phyloP scores from a whole-genome alignment of 2,113 vertebrate genomes.

The Melanocharis versteri region DNA sequence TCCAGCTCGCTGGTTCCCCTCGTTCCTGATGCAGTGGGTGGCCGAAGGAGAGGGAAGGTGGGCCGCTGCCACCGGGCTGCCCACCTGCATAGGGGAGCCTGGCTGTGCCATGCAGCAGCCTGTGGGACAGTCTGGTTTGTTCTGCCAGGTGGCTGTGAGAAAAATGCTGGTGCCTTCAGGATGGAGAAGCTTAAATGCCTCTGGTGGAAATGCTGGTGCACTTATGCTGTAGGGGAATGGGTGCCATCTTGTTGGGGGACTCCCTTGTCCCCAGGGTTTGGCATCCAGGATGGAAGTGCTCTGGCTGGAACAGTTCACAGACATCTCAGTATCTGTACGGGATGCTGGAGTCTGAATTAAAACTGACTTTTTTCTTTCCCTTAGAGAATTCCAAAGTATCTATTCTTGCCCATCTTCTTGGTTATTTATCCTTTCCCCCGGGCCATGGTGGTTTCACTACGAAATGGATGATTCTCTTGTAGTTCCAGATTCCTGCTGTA shows the following conservation, averaged over 20 bases:
- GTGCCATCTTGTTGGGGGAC: background rate
- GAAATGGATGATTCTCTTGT: background rate
- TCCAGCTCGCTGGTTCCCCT: background rate
- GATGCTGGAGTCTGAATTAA: background rate
- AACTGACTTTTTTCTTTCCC: background rate
- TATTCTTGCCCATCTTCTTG: background rate
- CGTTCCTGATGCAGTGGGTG: background rate
- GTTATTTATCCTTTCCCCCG: background rate
- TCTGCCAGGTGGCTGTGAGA: background rate
- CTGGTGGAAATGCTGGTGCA: fast-evolving
- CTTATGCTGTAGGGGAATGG: fast-evolving
- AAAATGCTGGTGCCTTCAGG: background rate
- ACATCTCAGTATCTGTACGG: background rate
- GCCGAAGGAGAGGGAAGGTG: background rate
- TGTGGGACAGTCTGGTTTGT: background rate
- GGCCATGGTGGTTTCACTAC: background rate
- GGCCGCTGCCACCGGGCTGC: fast-evolving
- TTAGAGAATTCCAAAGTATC: background rate
- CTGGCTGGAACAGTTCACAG: background rate
- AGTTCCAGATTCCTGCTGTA: background rate
- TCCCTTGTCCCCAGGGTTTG: background rate
- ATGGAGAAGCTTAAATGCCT: background rate
- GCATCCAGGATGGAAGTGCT: background rate
- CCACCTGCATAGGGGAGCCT: fast-evolving
- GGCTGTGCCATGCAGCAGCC: fast-evolving